These are phyloP conservation scores for Tethea ocularis DNA, from an alignment of 2,888 invertebrate genomes.

Conservation along the genomic window DNA sequence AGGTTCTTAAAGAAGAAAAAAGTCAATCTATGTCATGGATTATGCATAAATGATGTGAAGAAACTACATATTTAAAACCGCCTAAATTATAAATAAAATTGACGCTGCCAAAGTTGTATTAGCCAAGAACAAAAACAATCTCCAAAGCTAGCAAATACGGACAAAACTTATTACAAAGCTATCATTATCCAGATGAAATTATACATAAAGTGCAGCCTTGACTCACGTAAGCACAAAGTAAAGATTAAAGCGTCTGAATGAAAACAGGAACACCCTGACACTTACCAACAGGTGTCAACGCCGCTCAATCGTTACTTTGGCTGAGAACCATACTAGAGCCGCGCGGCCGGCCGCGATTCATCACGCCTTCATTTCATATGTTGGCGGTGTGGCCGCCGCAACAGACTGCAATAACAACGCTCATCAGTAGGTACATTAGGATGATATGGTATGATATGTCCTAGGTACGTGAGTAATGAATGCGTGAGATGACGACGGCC, in stretches of 20 bases:
- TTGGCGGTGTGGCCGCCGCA: slow-evolving; percentile 71
- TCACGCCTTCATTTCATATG: slow-evolving; percentile 78
- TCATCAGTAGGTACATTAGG: slow-evolving; percentile 75
- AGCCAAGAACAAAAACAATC: slow-evolving; percentile 33
- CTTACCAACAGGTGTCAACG: slow-evolving; percentile 82
- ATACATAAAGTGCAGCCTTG: slow-evolving; percentile 56
- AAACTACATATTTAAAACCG: slow-evolving; percentile 23
- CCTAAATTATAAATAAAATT: slow-evolving; percentile 22
- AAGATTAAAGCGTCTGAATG: slow-evolving; percentile 80
- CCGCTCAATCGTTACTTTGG: slow-evolving; percentile 82
- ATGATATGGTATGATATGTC: slow-evolving; percentile 67
- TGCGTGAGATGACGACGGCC: slow-evolving; percentile 76
- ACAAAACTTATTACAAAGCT: slow-evolving; percentile 47
- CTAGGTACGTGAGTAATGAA: slow-evolving; percentile 75
- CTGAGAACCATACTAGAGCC: slow-evolving; percentile 67
- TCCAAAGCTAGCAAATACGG: slow-evolving; percentile 37
- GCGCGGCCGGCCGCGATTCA: slow-evolving; percentile 80
- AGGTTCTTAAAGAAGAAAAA: slow-evolving; percentile 82
- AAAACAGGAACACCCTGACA: slow-evolving; percentile 82
- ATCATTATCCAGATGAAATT: slow-evolving; percentile 34
- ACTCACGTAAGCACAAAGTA: slow-evolving; percentile 80
- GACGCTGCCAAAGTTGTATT: slow-evolving; percentile 30
- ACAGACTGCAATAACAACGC: slow-evolving; percentile 80
- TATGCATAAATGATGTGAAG: slow-evolving; percentile 28
- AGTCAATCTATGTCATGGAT: slow-evolving; percentile 36